Base-by-base conservation (phyloP, 1,140 invertebrate species). In the Macrocentrus cingulum region DNA sequence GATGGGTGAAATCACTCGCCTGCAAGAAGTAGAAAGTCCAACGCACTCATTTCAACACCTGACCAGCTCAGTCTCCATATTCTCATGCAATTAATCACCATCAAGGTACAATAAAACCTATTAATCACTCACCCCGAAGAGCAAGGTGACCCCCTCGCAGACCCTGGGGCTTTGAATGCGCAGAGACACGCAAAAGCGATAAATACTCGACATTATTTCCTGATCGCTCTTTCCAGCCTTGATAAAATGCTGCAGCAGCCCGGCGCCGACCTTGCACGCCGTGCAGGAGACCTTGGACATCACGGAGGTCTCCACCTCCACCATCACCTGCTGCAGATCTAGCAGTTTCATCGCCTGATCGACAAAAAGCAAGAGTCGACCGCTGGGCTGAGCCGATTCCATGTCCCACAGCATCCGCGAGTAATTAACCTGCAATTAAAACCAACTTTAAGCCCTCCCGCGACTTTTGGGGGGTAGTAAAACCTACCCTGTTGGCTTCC, bases 201-300 rank as follows among this genome's bases (percentile, higher is more conserved):
- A 91, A 36, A 91, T 91, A 63, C 87, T 91, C 62, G 87, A 85
- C 68, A 91, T 87, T n/a, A 95, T 93, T 69, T 94, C 91, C 25
- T 90, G 86, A 52, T 91, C 88, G 13, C 85, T 90, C 77, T 92
- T 92, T 15, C 91, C 91, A 0, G 82, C 82, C 66, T 87, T 84
- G 34, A 94, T 93, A 66, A 93, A 94, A 71, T 94, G 90, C 68
- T 92, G 90, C 18, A 95, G 76, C 19, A 95, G 76, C 0, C 91
- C 88, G 41, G 91, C 90, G 1, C 91, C 88, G 80, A 90, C 91
- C 80, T 91, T 91, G 68, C 92, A 95, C 7, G 92, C 92, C 0
- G 91, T 92, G 66, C 92, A 95, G 0, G 91, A 93, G 1, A 94
- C 91, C 73, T 91, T 92, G 0, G 91, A 92, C 90, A 94, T 91